These are phyloP conservation scores for Selenia dentaria DNA, from an alignment of 2,888 invertebrate genomes.

Conservation along the genomic window DNA sequence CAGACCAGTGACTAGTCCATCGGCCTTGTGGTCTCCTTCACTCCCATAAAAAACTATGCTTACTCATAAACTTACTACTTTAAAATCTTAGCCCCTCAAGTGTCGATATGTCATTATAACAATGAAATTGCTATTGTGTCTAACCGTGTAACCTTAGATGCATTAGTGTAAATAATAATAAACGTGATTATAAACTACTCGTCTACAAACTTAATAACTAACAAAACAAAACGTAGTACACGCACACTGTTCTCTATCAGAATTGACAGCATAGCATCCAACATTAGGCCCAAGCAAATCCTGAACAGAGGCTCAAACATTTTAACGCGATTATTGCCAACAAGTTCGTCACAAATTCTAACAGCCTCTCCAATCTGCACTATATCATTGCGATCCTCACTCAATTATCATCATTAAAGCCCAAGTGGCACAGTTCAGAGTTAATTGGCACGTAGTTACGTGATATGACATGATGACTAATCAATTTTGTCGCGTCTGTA, in stretches of 20 bases:
- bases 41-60: too few species aligned
- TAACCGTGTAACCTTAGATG: too few species aligned
- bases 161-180: too few species aligned
- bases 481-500: slow-evolving; percentile 48
- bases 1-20: too few species aligned
- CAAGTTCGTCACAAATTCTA: slow-evolving; percentile 50
- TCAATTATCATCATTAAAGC: slow-evolving; percentile 45
- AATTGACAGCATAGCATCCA: slow-evolving; percentile 28
- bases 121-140: too few species aligned
- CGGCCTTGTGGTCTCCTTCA: too few species aligned
- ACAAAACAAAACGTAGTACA: too few species aligned
- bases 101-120: too few species aligned
- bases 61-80: too few species aligned
- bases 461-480: slow-evolving; percentile 47
- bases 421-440: slow-evolving; percentile 39
- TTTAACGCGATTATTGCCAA: slow-evolving; percentile 58
- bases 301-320: slow-evolving; percentile 55
- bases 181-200: too few species aligned
- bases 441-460: slow-evolving; percentile 39
- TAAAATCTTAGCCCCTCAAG: too few species aligned
- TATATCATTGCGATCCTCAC: slow-evolving; percentile 30
- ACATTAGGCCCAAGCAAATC: slow-evolving; percentile 39
- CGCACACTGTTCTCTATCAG: neutral
- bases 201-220: too few species aligned
- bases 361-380: slow-evolving; percentile 34